Percentiles rank a stretch among this genome's conserved stretches.
Conservation (phyloP, 2,888 invertebrate species). For the Microchrysa polita region DNA sequence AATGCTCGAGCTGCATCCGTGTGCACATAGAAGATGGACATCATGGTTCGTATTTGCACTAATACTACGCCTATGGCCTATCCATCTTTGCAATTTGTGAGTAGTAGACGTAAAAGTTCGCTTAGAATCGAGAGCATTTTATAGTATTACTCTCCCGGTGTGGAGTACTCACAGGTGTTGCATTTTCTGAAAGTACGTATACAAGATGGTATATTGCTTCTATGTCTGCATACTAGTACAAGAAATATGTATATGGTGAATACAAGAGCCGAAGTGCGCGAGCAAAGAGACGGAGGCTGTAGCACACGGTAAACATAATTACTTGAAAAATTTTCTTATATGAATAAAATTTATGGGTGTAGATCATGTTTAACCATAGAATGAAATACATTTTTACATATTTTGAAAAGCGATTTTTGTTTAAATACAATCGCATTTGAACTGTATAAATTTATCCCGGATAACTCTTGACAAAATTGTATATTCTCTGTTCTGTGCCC, state of each 20-base stretch:
- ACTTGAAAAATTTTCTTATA: slow-evolving; percentile 17
- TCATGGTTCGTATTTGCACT: not conserved
- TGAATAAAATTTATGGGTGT: not conserved
- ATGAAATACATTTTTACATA: no score
- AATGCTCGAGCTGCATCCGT: not conserved
- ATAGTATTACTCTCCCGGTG: not conserved
- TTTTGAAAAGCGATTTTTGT: no score
- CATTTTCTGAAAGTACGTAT: not conserved
- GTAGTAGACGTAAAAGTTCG: no score
- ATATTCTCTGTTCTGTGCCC: no score
- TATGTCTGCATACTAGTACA: slow-evolving; percentile 8
- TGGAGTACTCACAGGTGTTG: slow-evolving; percentile 20
- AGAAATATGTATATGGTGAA: not conserved
- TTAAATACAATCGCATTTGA: no score
- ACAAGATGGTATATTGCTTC: not conserved
- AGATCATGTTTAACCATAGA: slow-evolving; percentile 22
- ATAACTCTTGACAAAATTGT: no score
- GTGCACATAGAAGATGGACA: slow-evolving; percentile 5
- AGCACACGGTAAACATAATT: not conserved
- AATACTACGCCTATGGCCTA: no score
- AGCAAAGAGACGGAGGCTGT: not conserved
- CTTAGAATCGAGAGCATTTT: not conserved
- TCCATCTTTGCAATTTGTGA: not conserved
- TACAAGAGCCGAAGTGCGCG: not conserved
- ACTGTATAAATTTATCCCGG: no score